Base-by-base conservation (phyloP, 2,113 vertebrate genomes). In the Ophthalmolycus amberensis region DNA sequence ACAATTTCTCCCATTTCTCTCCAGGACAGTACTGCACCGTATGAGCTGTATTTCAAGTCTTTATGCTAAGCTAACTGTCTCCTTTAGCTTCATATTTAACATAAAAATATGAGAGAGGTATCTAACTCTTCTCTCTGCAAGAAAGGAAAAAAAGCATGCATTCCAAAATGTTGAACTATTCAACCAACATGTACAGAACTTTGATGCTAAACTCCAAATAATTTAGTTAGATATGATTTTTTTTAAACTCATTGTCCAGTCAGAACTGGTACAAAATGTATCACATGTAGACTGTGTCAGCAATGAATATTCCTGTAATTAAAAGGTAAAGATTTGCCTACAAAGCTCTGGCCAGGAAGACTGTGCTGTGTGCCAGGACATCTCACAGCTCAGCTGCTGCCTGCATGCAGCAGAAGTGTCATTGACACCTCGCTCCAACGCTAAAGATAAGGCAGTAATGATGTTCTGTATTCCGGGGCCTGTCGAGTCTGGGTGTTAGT, bases 351-450 rank as follows among this genome's bases (percentile, higher is more conserved):
- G 89, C 85, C 83, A 79, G 54, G 78, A 93, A 85, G 52, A 72
- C 82, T 40, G 69, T 9, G 66, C 34, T 75, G 86, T 89, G 88
- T 91, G 93, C 92, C 92, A 92, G 89, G 86, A 92, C 88, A 91
- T 91, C 86, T 92, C 91, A 88, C 91, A 89, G 91, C 93, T 94
- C 92, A 93, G 90, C 92, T 94, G 93, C 87, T 75, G 88, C 84
- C 89, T 88, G 89, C 84, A 85, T 75, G 84, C 89, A 87, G 84
- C 93, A 92, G 89, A 92, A 89, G 92, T 91, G 92, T 89, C 90
- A 88, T 78, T 32, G 78, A 90, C 93, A 93, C 91, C 88, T 93
- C 89, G 71, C 79, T 91, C 85, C 84, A 85, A 90, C 89, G 91
- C 89, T 87, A 92, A 93, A 91, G 90, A 91, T 93, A 94, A 89